These are phyloP conservation scores for Aeoliscus strigatus DNA, from an alignment of 2,797 vertebrate genomes.

Conservation along the genomic window DNA sequence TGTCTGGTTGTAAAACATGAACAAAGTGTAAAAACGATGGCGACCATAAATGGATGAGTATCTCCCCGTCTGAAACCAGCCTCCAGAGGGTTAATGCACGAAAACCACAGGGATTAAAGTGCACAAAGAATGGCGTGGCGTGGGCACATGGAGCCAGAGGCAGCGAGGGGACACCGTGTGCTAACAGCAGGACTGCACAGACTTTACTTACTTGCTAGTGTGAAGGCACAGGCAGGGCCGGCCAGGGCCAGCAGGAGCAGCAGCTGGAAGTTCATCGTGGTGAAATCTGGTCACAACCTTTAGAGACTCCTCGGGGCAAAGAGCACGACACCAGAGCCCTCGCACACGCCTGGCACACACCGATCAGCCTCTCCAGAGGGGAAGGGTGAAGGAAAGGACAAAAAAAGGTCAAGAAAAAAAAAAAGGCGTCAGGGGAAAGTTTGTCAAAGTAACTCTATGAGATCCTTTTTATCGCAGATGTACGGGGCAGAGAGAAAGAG, in stretches of 20 bases:
- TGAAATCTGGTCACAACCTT: constrained; percentile 42
- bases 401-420: constrained; percentile 25
- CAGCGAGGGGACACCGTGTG: constrained; percentile 57
- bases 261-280: constrained; percentile 69
- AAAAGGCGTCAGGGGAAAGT: constrained; percentile 20
- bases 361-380: constrained; percentile 27
- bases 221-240: constrained; percentile 66
- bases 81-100: constrained; percentile 18
- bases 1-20: too few relatives aligned
- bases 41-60: too few relatives aligned
- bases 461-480: constrained; percentile 18
- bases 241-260: constrained; percentile 70
- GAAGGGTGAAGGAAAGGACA: constrained; percentile 17
- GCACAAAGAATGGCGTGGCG: constrained; percentile 60
- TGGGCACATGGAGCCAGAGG: constrained; percentile 56
- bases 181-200: constrained; percentile 38
- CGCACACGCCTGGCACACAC: constrained; percentile 38
- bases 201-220: constrained; percentile 73
- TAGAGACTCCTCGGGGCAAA: constrained; percentile 35
- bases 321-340: constrained; percentile 41
- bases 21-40: too few relatives aligned
- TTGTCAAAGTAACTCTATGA: background rate
- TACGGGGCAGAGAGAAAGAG: constrained; percentile 2
- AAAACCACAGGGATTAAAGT: constrained; percentile 35
- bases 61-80: background rate